A percentile compares a stretch with the other conserved stretches of the same genome.
phyloP scores from a whole-genome alignment of 2,113 vertebrate genomes.

The Penelope pileata region DNA sequence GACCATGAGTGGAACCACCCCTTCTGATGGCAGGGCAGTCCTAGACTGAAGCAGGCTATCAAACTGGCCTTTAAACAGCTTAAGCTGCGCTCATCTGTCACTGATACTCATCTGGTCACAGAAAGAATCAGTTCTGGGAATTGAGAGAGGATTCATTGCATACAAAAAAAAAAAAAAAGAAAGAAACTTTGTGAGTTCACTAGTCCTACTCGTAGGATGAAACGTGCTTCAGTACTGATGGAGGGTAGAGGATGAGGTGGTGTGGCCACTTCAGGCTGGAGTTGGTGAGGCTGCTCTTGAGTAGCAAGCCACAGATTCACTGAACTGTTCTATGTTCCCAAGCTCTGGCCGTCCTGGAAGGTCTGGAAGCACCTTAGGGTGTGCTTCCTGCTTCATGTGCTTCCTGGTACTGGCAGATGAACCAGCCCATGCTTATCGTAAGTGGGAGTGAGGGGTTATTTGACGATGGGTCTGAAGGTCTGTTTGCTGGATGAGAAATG shows the following conservation, averaged over 20 bases:
- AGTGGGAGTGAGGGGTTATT: not conserved
- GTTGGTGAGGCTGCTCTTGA: not conserved
- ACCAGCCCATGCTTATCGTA: accelerated
- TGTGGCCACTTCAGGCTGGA: not conserved
- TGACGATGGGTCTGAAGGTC: not conserved
- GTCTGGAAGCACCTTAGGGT: not conserved
- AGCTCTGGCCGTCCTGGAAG: not conserved
- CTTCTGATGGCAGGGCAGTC: not conserved
- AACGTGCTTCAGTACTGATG: not conserved
- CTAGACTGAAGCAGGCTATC: not conserved
- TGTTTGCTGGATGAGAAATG: not conserved
- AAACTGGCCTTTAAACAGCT: not conserved
- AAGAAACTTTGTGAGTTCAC: not conserved
- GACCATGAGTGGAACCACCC: not conserved
- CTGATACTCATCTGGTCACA: not conserved
- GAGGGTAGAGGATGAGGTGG: not conserved
- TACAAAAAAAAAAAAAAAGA: not conserved
- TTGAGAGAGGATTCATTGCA: not conserved
- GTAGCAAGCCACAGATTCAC: not conserved
- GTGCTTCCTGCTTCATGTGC: no score
- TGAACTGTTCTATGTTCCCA: not conserved
- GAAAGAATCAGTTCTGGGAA: not conserved
- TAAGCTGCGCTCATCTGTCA: not conserved
- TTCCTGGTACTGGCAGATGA: not conserved
- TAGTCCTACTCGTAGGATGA: not conserved